Conservation (phyloP, 2,888 invertebrate genomes). For the Chelonus formosanus region DNA sequence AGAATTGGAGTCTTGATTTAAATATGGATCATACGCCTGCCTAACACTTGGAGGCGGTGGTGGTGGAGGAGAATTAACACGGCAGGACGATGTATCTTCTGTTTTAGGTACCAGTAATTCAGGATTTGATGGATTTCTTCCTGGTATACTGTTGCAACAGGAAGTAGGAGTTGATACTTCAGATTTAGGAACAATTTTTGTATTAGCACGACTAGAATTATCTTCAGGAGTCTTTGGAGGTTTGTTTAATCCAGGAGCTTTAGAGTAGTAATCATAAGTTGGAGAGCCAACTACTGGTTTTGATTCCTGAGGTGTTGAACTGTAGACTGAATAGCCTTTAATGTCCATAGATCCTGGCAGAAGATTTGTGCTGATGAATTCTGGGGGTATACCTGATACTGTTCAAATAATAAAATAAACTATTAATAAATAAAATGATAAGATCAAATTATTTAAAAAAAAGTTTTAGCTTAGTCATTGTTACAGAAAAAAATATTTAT, state of each 20-base stretch:
- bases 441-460: constrained; percentile 6
- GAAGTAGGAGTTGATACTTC: constrained; percentile 61
- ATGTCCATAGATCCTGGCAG: constrained; percentile 60
- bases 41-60: constrained; percentile 66
- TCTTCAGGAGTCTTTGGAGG: constrained; percentile 68
- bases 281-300: constrained; percentile 58
- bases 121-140: constrained; percentile 51
- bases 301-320: constrained; percentile 53
- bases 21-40: constrained; percentile 71
- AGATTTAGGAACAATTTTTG: constrained; percentile 56
- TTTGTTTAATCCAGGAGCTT: constrained; percentile 63
- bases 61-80: constrained; percentile 65
- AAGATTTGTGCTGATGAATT: constrained; percentile 61
- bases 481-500: too few species aligned
- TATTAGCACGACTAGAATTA: constrained; percentile 42
- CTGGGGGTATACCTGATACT: constrained; percentile 62
- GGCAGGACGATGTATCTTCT: constrained; percentile 67
- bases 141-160: constrained; percentile 62
- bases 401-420: constrained; percentile 14
- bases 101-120: constrained; percentile 76
- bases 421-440: background rate
- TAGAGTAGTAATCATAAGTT: constrained; percentile 58
- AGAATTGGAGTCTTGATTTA: constrained; percentile 77
- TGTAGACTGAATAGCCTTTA: constrained; percentile 59
- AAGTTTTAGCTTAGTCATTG: too few species aligned